Percentiles rank a stretch among this genome's conserved stretches.
These are phyloP conservation scores for Lasioglossum pauxillum DNA, from an alignment of 2,888 invertebrate species.

Conservation along the genomic window DNA sequence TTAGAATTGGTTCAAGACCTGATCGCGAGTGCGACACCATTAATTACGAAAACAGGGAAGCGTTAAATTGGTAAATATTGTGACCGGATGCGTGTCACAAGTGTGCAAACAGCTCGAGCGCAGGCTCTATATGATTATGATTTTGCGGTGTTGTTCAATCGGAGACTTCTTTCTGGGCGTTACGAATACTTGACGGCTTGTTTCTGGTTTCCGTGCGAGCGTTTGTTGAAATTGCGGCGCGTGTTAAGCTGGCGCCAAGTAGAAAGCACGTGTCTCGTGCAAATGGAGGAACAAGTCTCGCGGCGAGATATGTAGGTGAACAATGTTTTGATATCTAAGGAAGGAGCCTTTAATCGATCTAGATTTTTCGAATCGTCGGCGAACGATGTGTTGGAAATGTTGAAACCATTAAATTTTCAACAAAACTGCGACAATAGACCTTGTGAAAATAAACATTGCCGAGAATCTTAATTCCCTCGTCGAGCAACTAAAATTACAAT, in stretches of 20 bases:
- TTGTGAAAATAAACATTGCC: neutral
- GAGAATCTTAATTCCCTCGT: neutral
- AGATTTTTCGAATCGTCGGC: neutral
- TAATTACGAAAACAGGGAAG: neutral
- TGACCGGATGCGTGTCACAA: neutral
- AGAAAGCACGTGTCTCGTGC: conserved; percentile 60
- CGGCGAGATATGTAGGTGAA: conserved; percentile 57
- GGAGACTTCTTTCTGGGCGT: conserved; percentile 1
- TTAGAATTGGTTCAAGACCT: too few species aligned
- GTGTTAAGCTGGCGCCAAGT: conserved; percentile 53
- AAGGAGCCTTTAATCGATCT: neutral
- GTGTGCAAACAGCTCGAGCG: neutral
- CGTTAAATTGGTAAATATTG: neutral
- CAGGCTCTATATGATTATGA: neutral
- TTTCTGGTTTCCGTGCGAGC: conserved; percentile 38
- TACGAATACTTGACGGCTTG: neutral
- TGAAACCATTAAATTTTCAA: too few species aligned
- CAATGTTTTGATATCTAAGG: conserved; percentile 51
- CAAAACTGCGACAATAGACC: neutral
- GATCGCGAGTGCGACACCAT: neutral
- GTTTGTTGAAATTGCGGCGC: conserved; percentile 42
- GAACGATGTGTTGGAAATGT: neutral
- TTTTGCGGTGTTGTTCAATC: neutral
- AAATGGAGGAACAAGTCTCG: conserved; percentile 54
- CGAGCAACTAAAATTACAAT: neutral